These are phyloP conservation scores for Crenuchus spilurus DNA, from an alignment of 2,797 vertebrate species.

Conservation along the genomic window DNA sequence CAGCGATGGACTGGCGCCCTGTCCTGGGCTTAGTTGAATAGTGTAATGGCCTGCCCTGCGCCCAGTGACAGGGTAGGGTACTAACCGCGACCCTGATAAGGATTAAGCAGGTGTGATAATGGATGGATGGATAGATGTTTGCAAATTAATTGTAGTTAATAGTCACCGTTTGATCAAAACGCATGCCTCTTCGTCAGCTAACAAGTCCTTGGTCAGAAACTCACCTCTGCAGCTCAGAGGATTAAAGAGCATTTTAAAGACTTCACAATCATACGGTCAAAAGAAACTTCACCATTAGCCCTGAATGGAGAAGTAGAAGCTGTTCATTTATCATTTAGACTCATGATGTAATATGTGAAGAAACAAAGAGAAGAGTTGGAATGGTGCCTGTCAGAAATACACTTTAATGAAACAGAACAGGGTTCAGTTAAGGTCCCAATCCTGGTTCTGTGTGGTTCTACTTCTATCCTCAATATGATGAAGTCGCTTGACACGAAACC, in stretches of 20 bases:
- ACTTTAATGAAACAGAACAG: neutral
- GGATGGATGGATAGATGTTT: too few species aligned
- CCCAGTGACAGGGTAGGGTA: too few species aligned
- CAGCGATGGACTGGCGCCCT: too few species aligned
- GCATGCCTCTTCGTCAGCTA: too few species aligned
- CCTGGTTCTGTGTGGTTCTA: too few species aligned
- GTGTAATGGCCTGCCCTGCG: too few species aligned
- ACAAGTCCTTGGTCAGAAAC: too few species aligned
- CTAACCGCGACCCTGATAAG: too few species aligned
- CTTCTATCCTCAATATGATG: neutral
- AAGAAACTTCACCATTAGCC: neutral
- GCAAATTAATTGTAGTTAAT: too few species aligned
- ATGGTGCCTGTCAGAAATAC: neutral
- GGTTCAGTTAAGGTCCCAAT: neutral
- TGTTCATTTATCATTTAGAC: neutral
- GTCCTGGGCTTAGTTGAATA: too few species aligned
- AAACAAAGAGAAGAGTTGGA: neutral
- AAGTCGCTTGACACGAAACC: neutral
- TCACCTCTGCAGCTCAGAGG: neutral
- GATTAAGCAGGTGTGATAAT: too few species aligned
- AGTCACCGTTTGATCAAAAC: too few species aligned
- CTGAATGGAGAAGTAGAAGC: neutral
- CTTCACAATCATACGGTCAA: neutral
- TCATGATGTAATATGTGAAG: neutral
- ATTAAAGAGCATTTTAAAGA: neutral